Evolutionary conservation across 92 coral and sea anemone species (phyloP).

Genomic region (Bergia sp.): DNA sequence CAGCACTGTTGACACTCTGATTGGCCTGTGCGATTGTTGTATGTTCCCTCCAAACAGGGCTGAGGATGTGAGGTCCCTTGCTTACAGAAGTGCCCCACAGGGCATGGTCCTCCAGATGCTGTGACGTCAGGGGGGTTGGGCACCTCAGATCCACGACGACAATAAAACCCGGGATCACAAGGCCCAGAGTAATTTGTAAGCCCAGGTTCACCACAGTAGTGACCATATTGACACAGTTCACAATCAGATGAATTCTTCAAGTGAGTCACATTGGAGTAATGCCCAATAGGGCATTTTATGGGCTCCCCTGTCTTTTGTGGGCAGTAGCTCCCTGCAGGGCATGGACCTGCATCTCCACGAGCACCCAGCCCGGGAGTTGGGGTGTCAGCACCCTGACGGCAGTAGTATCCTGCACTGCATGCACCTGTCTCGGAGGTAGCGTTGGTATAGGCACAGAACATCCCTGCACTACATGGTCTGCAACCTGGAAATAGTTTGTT

Average conservation of each 20-base stretch:
- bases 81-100: conserved; percentile 93
- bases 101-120: conserved; percentile 96
- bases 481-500: conserved; percentile 65
- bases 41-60: conserved; percentile 88
- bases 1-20: conserved; percentile 82
- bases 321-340: conserved; percentile 89
- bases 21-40: conserved; percentile 95
- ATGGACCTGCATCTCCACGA: conserved; percentile 92
- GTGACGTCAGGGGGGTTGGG: conserved; percentile 89
- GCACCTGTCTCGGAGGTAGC: conserved; percentile 85
- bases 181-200: conserved; percentile 77
- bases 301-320: conserved; percentile 90
- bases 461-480: conserved; percentile 93
- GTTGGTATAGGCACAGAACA: conserved; percentile 92
- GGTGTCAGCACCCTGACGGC: conserved; percentile 83
- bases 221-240: conserved; percentile 82
- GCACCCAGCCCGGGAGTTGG: conserved; percentile 83
- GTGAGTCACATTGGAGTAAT: conserved; percentile 84
- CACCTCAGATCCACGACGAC: conserved; percentile 86
- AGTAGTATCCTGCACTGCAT: conserved; percentile 91
- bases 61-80: conserved; percentile 86
- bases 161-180: conserved; percentile 94
- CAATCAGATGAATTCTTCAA: conserved; percentile 73
- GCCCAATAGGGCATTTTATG: conserved; percentile 85
- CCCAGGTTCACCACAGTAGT: conserved; percentile 91